Evolutionary conservation across 1,140 invertebrate genomes (phyloP).

Genomic region (Geopemphigus sp.): DNA sequence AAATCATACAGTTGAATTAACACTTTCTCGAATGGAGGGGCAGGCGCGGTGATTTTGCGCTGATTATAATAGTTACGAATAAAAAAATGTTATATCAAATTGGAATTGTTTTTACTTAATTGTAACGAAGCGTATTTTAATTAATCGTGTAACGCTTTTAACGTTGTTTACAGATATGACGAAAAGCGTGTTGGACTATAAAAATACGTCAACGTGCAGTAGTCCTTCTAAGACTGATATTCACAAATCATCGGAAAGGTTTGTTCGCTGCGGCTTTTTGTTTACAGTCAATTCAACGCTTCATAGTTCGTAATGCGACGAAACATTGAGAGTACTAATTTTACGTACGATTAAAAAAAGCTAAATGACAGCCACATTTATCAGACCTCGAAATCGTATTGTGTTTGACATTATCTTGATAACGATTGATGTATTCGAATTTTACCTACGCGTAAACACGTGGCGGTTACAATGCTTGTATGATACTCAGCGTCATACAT

Average conservation of each 20-base stretch:
- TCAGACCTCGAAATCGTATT: not conserved
- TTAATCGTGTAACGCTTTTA: not conserved
- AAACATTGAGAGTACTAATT: not conserved
- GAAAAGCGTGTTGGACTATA: constrained; percentile 85
- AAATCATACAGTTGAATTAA: constrained; percentile 41
- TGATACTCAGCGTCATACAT: not conserved
- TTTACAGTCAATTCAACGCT: no score
- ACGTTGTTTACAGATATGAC: constrained; percentile 69
- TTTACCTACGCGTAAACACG: constrained; percentile 27
- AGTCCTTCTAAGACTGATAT: constrained; percentile 70
- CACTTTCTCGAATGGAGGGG: constrained; percentile 54
- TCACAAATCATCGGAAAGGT: constrained; percentile 71
- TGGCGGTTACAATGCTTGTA: not conserved
- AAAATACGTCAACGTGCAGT: constrained; percentile 77
- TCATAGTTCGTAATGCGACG: not conserved
- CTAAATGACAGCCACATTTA: not conserved
- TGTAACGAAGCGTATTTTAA: not conserved
- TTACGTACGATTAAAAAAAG: not conserved
- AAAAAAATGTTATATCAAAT: not conserved
- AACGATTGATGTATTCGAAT: not conserved
- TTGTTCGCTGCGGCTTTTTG: constrained; percentile 46
- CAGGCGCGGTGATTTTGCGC: not conserved
- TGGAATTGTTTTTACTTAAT: not conserved
- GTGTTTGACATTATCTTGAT: no score
- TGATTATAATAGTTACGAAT: not conserved